Conservation (phyloP, 1,140 invertebrate genomes). For the Polypedilum pembai region DNA sequence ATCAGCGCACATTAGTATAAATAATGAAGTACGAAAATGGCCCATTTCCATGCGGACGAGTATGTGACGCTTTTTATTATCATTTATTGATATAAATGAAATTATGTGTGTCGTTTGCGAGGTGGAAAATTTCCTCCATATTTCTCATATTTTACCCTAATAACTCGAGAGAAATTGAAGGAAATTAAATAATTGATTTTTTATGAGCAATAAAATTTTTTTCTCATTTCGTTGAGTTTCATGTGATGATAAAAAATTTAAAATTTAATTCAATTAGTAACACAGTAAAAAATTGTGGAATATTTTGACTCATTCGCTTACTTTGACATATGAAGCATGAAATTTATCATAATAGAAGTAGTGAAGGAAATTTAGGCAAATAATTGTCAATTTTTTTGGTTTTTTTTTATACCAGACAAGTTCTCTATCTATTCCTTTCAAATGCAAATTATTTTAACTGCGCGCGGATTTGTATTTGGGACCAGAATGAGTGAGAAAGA, state of each 20-base stretch:
- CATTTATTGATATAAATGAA: too few relatives aligned
- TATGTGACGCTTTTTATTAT: too few relatives aligned
- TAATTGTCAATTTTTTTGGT: not conserved
- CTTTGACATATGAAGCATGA: conserved; percentile 6
- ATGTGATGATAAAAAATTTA: not conserved
- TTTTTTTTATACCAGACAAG: not conserved
- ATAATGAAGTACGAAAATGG: too few relatives aligned
- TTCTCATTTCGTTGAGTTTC: not conserved
- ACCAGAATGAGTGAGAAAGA: not conserved
- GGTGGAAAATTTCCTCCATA: too few relatives aligned
- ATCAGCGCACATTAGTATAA: conserved; percentile 21
- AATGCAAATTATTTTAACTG: not conserved
- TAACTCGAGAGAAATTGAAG: not conserved
- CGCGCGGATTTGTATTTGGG: not conserved
- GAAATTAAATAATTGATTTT: conserved; percentile 28
- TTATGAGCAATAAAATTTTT: conserved; percentile 23
- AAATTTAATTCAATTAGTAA: conserved; percentile 25
- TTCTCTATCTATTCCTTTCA: not conserved
- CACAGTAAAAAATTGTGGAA: not conserved
- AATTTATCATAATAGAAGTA: not conserved
- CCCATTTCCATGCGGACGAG: too few relatives aligned
- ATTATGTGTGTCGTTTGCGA: too few relatives aligned
- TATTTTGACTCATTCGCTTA: not conserved
- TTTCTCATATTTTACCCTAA: too few relatives aligned
- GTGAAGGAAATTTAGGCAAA: not conserved